A percentile compares a stretch with the other conserved stretches of the same genome.
These are phyloP conservation scores for Polyergus mexicanus DNA, from an alignment of 1,140 invertebrate genomes.

Conservation along the genomic window DNA sequence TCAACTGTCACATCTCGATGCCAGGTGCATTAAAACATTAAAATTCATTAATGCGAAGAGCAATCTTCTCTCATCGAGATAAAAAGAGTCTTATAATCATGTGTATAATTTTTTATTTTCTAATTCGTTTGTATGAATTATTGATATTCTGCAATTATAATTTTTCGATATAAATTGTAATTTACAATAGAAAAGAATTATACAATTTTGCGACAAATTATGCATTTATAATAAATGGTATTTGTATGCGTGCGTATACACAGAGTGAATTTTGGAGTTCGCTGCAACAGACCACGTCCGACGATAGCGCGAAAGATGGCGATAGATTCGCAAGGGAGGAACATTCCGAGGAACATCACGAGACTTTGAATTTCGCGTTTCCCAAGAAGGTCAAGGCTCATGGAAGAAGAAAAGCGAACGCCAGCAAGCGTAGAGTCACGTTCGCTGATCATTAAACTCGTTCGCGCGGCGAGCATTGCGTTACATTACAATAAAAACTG, in stretches of 20 bases:
- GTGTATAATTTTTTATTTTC: neutral
- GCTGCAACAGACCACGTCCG: slow-evolving; percentile 63
- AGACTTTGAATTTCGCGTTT: slow-evolving; percentile 42
- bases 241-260: too few relatives aligned
- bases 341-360: neutral
- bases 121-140: neutral
- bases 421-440: slow-evolving; percentile 64
- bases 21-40: slow-evolving; percentile 15
- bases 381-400: slow-evolving; percentile 46
- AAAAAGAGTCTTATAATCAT: neutral
- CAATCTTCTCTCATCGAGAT: neutral
- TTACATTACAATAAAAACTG: slow-evolving; percentile 59
- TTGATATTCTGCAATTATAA: neutral
- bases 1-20: slow-evolving; percentile 9
- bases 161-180: neutral
- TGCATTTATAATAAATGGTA: neutral
- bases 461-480: slow-evolving; percentile 41
- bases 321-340: slow-evolving; percentile 26
- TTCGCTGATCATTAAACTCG: slow-evolving; percentile 60
- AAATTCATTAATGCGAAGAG: neutral
- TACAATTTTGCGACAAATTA: neutral
- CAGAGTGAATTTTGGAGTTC: slow-evolving; percentile 60
- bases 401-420: slow-evolving; percentile 28
- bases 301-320: slow-evolving; percentile 52
- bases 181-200: slow-evolving; percentile 13